Base-by-base conservation (phyloP, 2,888 invertebrate genomes). In the Lasius platythorax region DNA sequence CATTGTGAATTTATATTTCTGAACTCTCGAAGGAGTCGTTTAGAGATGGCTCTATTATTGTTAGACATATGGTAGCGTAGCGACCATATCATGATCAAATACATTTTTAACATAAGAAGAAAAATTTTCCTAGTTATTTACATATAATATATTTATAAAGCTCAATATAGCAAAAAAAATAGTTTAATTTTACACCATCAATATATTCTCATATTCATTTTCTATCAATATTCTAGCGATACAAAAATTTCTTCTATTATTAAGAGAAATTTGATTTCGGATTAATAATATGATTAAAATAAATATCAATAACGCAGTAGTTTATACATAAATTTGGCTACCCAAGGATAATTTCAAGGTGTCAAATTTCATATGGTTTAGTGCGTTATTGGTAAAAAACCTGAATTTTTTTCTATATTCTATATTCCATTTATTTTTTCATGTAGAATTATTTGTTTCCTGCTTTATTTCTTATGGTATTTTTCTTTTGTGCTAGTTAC, bases 71-170 rank as follows among this genome's bases (percentile, higher is more conserved):
- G 37, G 37, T 79, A 79, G 33, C 43, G 72, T 46, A 61, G 30
- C 30, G 23, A 37, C 43, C 18, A 30, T 15, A 2, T 43, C 43
- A 28, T 33, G 33, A 56, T 18, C 23, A 46, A 18, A 73, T 61
- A 12, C 33, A 73, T 61, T 79, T 50, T 50, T 40, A 23, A 72
- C 23, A 33, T 15, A n/a, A 40, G 15, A 72, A 76, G 73, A 82
- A 40, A 15, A 68, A 40, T 30, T 86, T 84, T 85, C 50, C 83
- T 78, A 82, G 75, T 70, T 82, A 64, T 78, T 84, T 83, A 50
- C 18, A 37, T 37, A 33, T 30, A 18, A 33, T 63, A 23, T 56
- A 9, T 12, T n/a, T 8, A 37, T 15, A 23, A 3, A 50, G n/a
- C 2, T 50, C 18, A 50, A 18, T 50, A n/a, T 50, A 6, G 2